Evolutionary conservation across 1,140 invertebrate genomes (phyloP).

Genomic region (Drosophila pallidifrons): DNA sequence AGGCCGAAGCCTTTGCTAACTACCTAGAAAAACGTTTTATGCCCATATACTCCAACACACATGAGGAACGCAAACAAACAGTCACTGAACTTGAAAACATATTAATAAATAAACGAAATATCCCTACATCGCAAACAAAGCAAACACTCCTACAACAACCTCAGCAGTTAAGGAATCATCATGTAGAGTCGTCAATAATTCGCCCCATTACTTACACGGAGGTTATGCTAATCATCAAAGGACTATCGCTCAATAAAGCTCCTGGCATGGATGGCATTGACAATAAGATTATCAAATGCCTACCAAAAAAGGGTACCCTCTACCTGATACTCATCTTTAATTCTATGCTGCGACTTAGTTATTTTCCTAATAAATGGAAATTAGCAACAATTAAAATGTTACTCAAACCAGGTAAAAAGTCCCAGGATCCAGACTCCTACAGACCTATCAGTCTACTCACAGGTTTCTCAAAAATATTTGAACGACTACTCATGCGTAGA

Average conservation of each 20-base stretch:
- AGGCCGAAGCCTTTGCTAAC: not conserved
- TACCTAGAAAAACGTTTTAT: conserved; percentile 7
- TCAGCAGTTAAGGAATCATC: too few relatives aligned
- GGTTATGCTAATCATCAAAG: not conserved
- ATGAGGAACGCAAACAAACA: not conserved
- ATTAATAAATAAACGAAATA: too few relatives aligned
- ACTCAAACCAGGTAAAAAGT: conserved; percentile 15
- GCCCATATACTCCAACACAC: not conserved
- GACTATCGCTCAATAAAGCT: not conserved
- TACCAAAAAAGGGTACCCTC: not conserved
- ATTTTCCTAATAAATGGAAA: conserved; percentile 28
- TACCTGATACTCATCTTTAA: not conserved
- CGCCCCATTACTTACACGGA: too few relatives aligned
- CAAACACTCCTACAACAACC: too few relatives aligned
- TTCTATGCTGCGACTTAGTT: not conserved
- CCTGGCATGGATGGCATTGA: conserved; percentile 16
- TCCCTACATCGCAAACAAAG: too few relatives aligned
- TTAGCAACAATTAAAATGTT: conserved; percentile 7
- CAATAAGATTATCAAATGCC: conserved; percentile 10
- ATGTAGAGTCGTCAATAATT: too few relatives aligned
- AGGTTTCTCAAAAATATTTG: conserved; percentile 20
- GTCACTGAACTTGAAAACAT: too few relatives aligned
- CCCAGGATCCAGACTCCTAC: not conserved
- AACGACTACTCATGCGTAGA: conserved; percentile 1
- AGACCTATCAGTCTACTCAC: conserved; percentile 18